phyloP scores from a whole-genome alignment of 2,888 invertebrate genomes.

The Apantesis nais region DNA sequence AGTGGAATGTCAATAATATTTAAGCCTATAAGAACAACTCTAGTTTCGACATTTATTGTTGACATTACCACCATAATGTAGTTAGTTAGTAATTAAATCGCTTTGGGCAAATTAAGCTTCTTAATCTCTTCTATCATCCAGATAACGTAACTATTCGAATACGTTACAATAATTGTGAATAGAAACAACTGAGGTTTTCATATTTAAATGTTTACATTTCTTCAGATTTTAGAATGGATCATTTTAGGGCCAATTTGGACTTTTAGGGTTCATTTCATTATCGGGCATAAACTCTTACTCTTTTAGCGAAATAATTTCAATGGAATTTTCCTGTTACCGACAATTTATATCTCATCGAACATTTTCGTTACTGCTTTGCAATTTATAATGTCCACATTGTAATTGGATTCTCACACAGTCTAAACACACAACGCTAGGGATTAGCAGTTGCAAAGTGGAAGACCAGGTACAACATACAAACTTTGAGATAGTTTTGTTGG shows the following conservation, averaged over 20 bases:
- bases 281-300: neutral
- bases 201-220: too few species aligned
- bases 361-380: neutral
- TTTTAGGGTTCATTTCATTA: neutral
- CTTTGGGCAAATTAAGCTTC: too few species aligned
- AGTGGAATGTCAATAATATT: neutral
- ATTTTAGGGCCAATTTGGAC: neutral
- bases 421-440: conserved; percentile 13
- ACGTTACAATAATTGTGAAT: too few species aligned
- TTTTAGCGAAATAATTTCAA: neutral
- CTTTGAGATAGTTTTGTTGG: conserved; percentile 29
- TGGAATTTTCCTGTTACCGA: neutral
- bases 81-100: too few species aligned
- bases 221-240: too few species aligned
- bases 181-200: too few species aligned
- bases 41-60: neutral
- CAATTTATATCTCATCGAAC: neutral
- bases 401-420: conserved; percentile 26
- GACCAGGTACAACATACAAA: conserved; percentile 9
- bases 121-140: too few species aligned
- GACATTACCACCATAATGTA: too few species aligned
- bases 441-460: conserved; percentile 20
- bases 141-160: too few species aligned
- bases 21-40: neutral
- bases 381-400: conserved; percentile 15